Evolutionary conservation across 2,888 invertebrate species (phyloP).

Genomic region (Idaea biselata): DNA sequence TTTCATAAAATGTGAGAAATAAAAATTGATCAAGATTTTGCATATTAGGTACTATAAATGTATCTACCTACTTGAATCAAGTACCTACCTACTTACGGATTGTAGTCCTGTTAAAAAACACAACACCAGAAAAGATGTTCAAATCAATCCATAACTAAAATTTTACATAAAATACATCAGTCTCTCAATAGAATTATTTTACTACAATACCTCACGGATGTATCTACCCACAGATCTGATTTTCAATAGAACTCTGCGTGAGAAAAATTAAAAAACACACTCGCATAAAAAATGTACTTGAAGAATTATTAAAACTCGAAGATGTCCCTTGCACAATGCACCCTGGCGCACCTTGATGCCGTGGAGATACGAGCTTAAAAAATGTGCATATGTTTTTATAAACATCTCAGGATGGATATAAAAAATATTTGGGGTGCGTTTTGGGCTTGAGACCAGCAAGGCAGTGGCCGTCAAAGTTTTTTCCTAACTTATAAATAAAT

Average conservation of each 20-base stretch:
- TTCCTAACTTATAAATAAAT: too few relatives aligned
- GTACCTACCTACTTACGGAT: background rate
- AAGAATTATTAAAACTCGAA: conserved; percentile 71
- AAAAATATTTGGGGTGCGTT: conserved; percentile 59
- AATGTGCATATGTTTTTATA: conserved; percentile 80
- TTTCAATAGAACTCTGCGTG: conserved; percentile 71
- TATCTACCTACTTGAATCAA: too few relatives aligned
- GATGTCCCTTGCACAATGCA: conserved; percentile 71
- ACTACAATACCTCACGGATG: conserved; percentile 63
- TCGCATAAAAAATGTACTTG: conserved; percentile 72
- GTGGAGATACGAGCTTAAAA: conserved; percentile 69
- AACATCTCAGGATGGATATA: conserved; percentile 53
- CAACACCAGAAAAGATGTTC: conserved; percentile 22
- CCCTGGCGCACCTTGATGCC: conserved; percentile 64
- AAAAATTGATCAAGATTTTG: too few relatives aligned
- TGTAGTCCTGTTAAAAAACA: conserved; percentile 6
- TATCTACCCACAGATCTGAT: conserved; percentile 79
- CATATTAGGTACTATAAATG: too few relatives aligned
- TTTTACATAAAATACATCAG: conserved; percentile 39
- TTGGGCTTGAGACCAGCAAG: conserved; percentile 20
- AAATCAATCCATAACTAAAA: conserved; percentile 16
- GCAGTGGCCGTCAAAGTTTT: conserved; percentile 47
- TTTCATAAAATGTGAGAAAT: too few relatives aligned
- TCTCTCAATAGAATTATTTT: conserved; percentile 58
- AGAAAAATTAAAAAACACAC: conserved; percentile 75